Evolutionary conservation across 2,888 invertebrate genomes (phyloP), one percentile per base, ranked within the genome.

Genomic region (Incurvaria masculella): DNA sequence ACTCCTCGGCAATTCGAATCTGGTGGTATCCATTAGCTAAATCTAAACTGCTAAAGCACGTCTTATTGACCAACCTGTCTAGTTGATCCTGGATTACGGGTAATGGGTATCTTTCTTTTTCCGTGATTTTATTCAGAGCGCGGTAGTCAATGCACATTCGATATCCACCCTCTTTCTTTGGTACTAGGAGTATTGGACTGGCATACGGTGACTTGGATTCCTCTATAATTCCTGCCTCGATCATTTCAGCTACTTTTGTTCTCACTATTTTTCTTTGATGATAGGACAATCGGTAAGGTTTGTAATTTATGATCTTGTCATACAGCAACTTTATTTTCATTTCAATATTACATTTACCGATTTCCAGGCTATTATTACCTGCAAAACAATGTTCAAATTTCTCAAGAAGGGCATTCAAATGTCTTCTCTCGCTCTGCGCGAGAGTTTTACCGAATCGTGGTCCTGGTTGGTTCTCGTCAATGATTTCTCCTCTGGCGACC

Each of bases 111-210:
- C 52, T 21, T 10, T 54, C 53, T 18, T 54, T 54, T 21, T 49
- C 21, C 1, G 47, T 48, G 8, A 54, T 49, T 26, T 50, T 49
- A 45, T 53, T 51, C 18, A 55, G 42, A 4, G 51, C 45, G 45
- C 54, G 47, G 10, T 49, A 55, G 45, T 52, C 52, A 2, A 53
- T 21, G 42, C 52, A 53, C 40, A 55, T 21, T 20, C 55, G 27
- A 40, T 52, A 49, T 19, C 33, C 48, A 10, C 54, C 55, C 42
- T 54, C 50, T 23, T 43, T 27, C 8, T 53, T 56, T 26, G 49
- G 52, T 5, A 55, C 55, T 52, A 10, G 47, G 17, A 42, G 4
- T 17, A 42, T 18, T 3, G 42, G 42, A 18, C 42, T 42, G 4
- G 42, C 18, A 45, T 38, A 51, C 14, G 48, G 42, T n/a, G 53